Evolutionary conservation across 2,113 vertebrate species (phyloP), one percentile per base, ranked within the genome.

Genomic region (Oryzias curvinotus): DNA sequence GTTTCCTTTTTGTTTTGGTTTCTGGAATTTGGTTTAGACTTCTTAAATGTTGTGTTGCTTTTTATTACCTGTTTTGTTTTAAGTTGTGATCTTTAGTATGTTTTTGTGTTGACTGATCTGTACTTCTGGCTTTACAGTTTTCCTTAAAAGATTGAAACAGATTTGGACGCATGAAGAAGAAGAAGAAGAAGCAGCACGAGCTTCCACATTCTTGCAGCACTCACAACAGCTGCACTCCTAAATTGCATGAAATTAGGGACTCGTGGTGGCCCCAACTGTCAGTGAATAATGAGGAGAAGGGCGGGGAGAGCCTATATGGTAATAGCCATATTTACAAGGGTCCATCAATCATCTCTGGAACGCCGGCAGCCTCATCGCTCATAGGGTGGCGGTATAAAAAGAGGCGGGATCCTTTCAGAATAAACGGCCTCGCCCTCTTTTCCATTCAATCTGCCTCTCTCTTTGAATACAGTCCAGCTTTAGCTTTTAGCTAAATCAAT

Each of bases 261-360:
- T 78, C 69, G 41, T 44, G 42, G 71, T 85, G 71, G 73, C 77
- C 80, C 76, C 65, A 42, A 57, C 45, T 86, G 88, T 87, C 85
- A 83, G 48, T 88, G 89, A 92, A 82, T 85, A 88, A 90, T 89
- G 79, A 57, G 64, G 36, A 64, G 62, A 21, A 71, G 77, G 65
- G 75, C 47, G 16, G 71, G 76, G 73, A 65, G 71, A 82, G 72
- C 80, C 74, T 72, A 71, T 71, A 83, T 79, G 75, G 81, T 89
- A 88, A 89, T 88, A 71, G 71, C 71, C 72, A 83, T 75, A 84
- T 90, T 90, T 81, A 88, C 83, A 77, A 67, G 75, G 65, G 65
- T 65, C 75, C 62, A 90, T 92, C 87, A 86, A 90, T 92, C 90
- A 91, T 83, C 55, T 78, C 64, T 70, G 60, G 80, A 66, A 74